Conservation (phyloP, 92 coral and sea anemone species). For the Montipora capitata region DNA sequence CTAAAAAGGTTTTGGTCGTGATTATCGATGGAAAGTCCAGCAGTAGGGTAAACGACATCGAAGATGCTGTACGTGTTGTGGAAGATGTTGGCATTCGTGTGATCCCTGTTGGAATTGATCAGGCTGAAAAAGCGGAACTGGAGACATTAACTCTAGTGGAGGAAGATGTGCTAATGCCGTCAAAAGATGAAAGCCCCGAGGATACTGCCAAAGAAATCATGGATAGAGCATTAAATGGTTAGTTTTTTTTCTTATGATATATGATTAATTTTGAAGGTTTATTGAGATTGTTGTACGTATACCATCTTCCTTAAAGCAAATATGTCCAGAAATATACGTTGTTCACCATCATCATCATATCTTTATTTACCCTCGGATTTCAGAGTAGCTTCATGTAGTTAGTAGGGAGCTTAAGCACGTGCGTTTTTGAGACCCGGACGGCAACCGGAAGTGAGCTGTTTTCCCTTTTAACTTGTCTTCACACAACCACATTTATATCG, state of each 20-base stretch:
- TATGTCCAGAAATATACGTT: too few relatives aligned
- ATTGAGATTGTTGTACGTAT: too few relatives aligned
- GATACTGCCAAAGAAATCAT: constrained; percentile 67
- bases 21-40: constrained; percentile 83
- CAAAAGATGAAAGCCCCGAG: constrained; percentile 49
- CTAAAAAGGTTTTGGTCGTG: constrained; percentile 90
- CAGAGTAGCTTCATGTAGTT: too few relatives aligned
- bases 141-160: constrained; percentile 61
- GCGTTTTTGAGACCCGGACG: too few relatives aligned
- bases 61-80: constrained; percentile 65
- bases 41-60: constrained; percentile 69
- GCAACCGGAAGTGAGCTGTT: too few relatives aligned
- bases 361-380: too few relatives aligned
- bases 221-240: constrained; percentile 80
- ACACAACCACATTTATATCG: too few relatives aligned
- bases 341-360: too few relatives aligned
- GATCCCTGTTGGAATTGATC: constrained; percentile 73
- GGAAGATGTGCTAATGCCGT: constrained; percentile 69
- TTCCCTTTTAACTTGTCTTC: too few relatives aligned
- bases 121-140: constrained; percentile 66
- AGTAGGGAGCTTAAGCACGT: too few relatives aligned
- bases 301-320: too few relatives aligned
- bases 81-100: constrained; percentile 73
- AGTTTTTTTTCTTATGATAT: not conserved
- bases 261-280: too few relatives aligned